Percentiles rank a stretch among this genome's conserved stretches.
Evolutionary conservation across 2,797 vertebrate genomes (phyloP).

Genomic region (Micrastur ruficollis): DNA sequence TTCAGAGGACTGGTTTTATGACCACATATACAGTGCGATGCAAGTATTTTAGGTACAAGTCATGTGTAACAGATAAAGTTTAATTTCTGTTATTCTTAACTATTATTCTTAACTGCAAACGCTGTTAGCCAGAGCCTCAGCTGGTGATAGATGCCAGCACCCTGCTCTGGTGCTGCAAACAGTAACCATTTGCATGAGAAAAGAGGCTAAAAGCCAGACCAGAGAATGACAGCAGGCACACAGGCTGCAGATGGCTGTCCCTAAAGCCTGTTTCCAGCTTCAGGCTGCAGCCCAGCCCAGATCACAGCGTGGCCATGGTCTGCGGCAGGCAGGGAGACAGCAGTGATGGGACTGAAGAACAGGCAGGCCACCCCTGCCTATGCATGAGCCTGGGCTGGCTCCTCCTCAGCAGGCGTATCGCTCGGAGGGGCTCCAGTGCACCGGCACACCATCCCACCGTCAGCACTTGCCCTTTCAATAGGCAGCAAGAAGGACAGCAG

Average conservation of each 20-base stretch:
- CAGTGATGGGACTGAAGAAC: neutral
- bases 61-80: neutral
- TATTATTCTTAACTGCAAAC: neutral
- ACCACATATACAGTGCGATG: accelerated
- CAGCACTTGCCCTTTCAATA: neutral
- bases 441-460: too few relatives aligned
- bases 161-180: accelerated
- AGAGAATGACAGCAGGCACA: neutral
- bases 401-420: accelerated
- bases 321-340: neutral
- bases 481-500: neutral
- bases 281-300: neutral
- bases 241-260: neutral
- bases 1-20: neutral
- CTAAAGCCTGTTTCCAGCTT: neutral
- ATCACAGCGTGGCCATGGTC: accelerated
- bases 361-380: neutral
- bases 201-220: neutral
- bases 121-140: neutral
- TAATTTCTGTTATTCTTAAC: neutral
- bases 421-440: neutral
- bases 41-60: neutral
- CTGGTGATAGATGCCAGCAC: neutral
- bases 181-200: neutral
- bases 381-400: accelerated